Percentiles rank a stretch among this genome's conserved stretches.
These are phyloP conservation scores for Dromaius novaehollandiae DNA, from an alignment of 2,113 vertebrate genomes.

Conservation along the genomic window DNA sequence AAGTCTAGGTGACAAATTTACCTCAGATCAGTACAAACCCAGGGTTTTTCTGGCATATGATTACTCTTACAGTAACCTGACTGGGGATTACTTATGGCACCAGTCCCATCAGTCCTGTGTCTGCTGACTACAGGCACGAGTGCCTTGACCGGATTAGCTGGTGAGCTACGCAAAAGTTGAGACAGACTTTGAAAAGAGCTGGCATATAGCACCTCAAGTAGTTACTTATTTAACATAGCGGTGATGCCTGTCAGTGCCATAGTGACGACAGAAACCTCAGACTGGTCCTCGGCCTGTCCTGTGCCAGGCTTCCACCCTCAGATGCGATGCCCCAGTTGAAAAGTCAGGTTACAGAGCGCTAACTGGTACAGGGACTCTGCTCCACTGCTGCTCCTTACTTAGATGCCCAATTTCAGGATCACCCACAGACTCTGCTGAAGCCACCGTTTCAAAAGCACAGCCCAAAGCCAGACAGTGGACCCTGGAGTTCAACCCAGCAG, in stretches of 20 bases:
- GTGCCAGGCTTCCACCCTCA: neutral
- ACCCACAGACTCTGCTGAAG: neutral
- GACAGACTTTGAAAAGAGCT: neutral
- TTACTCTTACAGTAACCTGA: neutral
- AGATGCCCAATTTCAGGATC: neutral
- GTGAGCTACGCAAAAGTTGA: neutral
- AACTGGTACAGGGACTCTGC: neutral
- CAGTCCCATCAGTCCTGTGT: neutral
- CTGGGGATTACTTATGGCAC: neutral
- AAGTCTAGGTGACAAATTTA: neutral
- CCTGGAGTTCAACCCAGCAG: neutral
- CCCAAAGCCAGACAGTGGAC: neutral
- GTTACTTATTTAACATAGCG: neutral
- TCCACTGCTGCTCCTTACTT: neutral
- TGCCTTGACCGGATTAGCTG: neutral
- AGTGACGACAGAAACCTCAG: neutral
- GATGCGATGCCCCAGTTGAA: rapidly evolving
- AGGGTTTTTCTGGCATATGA: neutral
- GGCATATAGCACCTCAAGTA: neutral
- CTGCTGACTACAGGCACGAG: neutral
- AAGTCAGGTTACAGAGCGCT: neutral
- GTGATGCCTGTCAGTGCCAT: neutral
- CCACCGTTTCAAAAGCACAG: neutral
- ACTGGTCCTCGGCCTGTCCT: neutral
- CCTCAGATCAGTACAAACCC: neutral